phyloP scores from a whole-genome alignment of 2,113 vertebrate genomes.

The Calidris pugnax region DNA sequence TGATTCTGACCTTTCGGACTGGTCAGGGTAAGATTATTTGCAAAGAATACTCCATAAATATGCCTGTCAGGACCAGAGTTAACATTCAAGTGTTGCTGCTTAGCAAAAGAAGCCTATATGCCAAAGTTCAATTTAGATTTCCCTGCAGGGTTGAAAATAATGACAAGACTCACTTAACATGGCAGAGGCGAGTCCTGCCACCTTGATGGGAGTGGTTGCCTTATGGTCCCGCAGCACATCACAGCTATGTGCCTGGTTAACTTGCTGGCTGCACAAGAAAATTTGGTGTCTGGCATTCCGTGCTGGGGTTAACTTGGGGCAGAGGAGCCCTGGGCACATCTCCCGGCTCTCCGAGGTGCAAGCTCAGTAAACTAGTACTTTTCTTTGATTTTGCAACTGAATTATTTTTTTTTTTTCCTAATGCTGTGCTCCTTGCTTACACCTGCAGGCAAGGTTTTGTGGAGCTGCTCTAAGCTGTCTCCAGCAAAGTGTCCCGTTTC shows the following conservation, averaged over 20 bases:
- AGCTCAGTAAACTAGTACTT: not conserved
- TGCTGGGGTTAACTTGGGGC: not conserved
- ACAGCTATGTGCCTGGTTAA: not conserved
- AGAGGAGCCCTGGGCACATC: not conserved
- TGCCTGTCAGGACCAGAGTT: not conserved
- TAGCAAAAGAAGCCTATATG: constrained; percentile 16
- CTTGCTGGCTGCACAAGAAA: not conserved
- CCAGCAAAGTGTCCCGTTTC: not conserved
- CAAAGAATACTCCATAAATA: constrained; percentile 28
- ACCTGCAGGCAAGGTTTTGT: not conserved
- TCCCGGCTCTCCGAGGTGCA: not conserved
- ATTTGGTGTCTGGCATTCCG: not conserved
- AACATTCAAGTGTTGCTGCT: not conserved
- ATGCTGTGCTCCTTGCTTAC: not conserved
- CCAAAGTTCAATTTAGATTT: constrained; percentile 6
- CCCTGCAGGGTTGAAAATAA: constrained; percentile 19
- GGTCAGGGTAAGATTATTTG: constrained; percentile 49
- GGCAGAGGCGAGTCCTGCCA: not conserved
- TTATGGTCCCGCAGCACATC: not conserved
- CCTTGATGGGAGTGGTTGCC: not conserved
- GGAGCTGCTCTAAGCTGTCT: not conserved
- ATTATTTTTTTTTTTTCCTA: not conserved
- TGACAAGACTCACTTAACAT: not conserved
- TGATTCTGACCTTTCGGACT: constrained; percentile 11
- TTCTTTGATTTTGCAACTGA: not conserved